phyloP scores from a whole-genome alignment of 2,888 invertebrate genomes.

The Thera obeliscata region DNA sequence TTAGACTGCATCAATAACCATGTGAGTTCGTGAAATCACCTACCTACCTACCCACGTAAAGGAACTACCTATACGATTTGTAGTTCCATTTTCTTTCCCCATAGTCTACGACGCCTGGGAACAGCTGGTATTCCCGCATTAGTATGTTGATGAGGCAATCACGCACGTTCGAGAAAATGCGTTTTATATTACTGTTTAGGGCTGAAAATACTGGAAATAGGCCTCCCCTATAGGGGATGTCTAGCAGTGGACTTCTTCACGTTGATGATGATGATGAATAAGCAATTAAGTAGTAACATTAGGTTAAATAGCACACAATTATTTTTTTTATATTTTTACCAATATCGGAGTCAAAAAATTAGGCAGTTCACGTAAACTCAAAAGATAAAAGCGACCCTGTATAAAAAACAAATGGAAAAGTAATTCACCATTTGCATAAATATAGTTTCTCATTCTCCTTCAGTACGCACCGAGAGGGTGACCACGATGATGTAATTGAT shows the following conservation, averaged over 20 bases:
- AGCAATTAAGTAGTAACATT: too few relatives aligned
- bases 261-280: too few relatives aligned
- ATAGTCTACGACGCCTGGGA: constrained; percentile 59
- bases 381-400: neutral
- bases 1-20: too few relatives aligned
- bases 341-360: too few relatives aligned
- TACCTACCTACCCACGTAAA: too few relatives aligned
- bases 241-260: too few relatives aligned
- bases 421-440: constrained; percentile 49
- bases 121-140: constrained; percentile 74
- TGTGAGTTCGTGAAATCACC: too few relatives aligned
- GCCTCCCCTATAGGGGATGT: too few relatives aligned
- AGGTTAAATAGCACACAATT: too few relatives aligned
- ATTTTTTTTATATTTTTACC: too few relatives aligned
- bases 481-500: constrained; percentile 74
- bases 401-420: constrained; percentile 25
- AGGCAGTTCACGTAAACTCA: too few relatives aligned
- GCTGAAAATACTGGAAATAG: constrained; percentile 38
- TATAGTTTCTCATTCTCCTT: constrained; percentile 49
- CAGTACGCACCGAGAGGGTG: constrained; percentile 63
- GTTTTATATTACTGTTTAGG: constrained; percentile 74
- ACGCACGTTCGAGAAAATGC: constrained; percentile 72
- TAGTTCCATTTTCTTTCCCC: constrained; percentile 44
- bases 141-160: constrained; percentile 85
- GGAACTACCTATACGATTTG: neutral